phyloP scores from a whole-genome alignment of 2,888 invertebrate species.

The Lamproptera curius region DNA sequence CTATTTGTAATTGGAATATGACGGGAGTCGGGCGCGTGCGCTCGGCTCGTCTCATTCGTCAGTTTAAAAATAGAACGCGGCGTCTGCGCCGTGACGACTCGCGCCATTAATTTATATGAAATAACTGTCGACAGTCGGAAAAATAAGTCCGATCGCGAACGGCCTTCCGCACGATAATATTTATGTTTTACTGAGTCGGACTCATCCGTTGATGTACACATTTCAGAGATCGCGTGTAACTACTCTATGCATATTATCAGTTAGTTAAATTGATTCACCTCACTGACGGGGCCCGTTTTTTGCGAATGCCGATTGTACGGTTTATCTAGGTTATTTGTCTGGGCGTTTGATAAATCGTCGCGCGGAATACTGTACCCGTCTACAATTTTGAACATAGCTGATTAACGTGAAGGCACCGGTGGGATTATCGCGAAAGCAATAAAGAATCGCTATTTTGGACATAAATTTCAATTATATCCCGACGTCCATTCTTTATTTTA shows the following conservation, averaged over 20 bases:
- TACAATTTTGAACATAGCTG: background rate
- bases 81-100: conserved; percentile 77
- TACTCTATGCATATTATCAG: conserved; percentile 12
- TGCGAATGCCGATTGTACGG: conserved; percentile 4
- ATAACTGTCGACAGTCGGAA: conserved; percentile 77
- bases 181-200: conserved; percentile 73
- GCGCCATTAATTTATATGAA: conserved; percentile 78
- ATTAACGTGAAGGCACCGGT: background rate
- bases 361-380: background rate
- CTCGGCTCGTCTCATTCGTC: conserved; percentile 76
- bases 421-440: conserved; percentile 1
- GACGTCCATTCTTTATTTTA: conserved; percentile 1
- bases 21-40: conserved; percentile 72
- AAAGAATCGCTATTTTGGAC: background rate
- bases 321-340: conserved; percentile 8
- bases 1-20: conserved; percentile 78
- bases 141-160: conserved; percentile 73
- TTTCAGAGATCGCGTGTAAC: conserved; percentile 54
- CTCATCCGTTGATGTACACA: conserved; percentile 56
- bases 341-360: background rate
- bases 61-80: conserved; percentile 75
- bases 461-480: conserved; percentile 7
- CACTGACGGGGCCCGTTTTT: conserved; percentile 2
- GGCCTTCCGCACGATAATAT: conserved; percentile 74
- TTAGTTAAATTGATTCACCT: conserved; percentile 17